These are phyloP conservation scores for Chamaea fasciata DNA, from an alignment of 2,113 vertebrate genomes.

Conservation along the genomic window DNA sequence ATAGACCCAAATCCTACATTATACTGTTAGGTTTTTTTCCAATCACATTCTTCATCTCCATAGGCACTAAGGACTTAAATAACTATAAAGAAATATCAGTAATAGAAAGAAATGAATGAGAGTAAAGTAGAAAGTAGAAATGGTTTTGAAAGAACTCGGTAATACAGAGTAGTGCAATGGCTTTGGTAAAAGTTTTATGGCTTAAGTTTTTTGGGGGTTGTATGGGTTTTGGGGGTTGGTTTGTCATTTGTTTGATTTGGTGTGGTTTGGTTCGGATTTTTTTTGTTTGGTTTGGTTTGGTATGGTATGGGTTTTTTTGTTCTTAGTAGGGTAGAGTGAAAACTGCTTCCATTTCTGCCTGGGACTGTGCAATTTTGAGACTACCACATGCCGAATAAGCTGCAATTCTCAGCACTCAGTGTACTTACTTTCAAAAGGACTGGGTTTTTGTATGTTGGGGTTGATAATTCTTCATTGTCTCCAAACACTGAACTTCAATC, in stretches of 20 bases:
- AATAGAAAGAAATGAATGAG: background rate
- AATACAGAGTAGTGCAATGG: background rate
- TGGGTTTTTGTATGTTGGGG: background rate
- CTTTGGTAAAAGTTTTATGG: background rate
- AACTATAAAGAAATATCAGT: background rate
- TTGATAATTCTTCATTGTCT: background rate
- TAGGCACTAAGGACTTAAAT: background rate
- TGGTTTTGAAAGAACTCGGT: background rate
- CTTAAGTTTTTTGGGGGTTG: background rate
- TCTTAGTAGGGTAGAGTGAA: background rate
- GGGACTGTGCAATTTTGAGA: background rate
- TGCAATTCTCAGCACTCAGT: background rate
- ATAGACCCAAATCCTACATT: background rate
- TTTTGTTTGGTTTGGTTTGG: rapidly evolving
- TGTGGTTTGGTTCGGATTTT: background rate
- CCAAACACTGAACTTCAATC: background rate
- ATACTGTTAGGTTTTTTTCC: background rate
- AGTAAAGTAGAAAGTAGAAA: background rate
- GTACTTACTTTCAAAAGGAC: background rate
- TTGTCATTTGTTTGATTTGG: background rate
- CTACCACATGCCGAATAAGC: background rate
- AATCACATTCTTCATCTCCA: background rate
- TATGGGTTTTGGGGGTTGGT: too few relatives aligned
- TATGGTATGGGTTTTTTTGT: background rate
- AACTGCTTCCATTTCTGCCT: background rate